Base-by-base conservation (phyloP, 2,888 invertebrate genomes). In the Stenichneumon culpator region DNA sequence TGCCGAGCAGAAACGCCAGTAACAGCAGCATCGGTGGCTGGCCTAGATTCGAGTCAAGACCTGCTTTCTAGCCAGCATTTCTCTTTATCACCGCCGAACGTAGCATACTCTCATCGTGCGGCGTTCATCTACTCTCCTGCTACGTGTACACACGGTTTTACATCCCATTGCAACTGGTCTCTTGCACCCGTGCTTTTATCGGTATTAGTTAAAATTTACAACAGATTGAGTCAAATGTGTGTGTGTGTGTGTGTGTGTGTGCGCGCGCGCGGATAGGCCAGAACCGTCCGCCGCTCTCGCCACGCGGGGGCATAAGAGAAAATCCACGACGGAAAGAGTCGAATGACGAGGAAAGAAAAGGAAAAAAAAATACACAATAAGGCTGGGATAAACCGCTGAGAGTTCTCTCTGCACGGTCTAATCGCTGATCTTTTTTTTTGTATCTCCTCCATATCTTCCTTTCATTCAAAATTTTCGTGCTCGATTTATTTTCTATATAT, bases 1-100 rank as follows among this genome's bases (percentile, higher is more conserved):
- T n/a, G n/a, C 36, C 36, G 57, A 36, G 72, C 63, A 72, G 72
- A 72, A 54, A 72, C 63, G 63, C 16, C 52, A 72, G 57, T 70
- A 72, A 82, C 57, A 67, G 79, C 79, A 72, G 65, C 79, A 80
- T 68, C 81, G 86, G 84, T 91, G 91, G 90, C 92, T 93, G 93
- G 93, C 93, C 93, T 93, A 94, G 93, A 93, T 93, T 93, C 92
- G 89, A 72, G 88, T 86, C 91, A 90, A 94, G 94, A 94, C 93
- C 93, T 93, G 94, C 94, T 94, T 94, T 94, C 94, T 94, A 94
- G 93, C 90, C 93, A 92, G 92, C 93, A 94, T 94, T 94, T 94
- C 94, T 94, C 93, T 93, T 94, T 93, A 93, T 93, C 93, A 93
- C 91, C 90, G 89, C 44, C 88, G 89, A 89, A 89, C 89, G 90